These are phyloP conservation scores for Ateles fusciceps DNA, from an alignment of 2,797 vertebrate species.

Conservation along the genomic window DNA sequence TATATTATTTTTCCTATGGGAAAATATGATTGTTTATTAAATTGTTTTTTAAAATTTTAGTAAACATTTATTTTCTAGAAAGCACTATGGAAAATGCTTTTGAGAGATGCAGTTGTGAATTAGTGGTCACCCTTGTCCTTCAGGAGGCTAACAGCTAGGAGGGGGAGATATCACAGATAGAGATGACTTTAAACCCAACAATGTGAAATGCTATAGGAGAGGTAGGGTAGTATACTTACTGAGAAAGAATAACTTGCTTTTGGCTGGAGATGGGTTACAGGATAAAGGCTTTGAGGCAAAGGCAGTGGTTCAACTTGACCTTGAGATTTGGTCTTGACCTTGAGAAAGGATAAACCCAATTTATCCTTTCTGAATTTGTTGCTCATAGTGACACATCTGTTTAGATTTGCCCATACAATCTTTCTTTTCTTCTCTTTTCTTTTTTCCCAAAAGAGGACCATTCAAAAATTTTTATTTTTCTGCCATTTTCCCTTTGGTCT, in stretches of 20 bases:
- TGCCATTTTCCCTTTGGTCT: neutral
- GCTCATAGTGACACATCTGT: neutral
- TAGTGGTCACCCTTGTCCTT: neutral
- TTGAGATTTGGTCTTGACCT: neutral
- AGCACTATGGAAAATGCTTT: neutral
- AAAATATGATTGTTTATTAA: constrained; percentile 41
- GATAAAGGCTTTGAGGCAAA: neutral
- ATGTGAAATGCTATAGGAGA: neutral
- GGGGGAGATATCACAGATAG: neutral
- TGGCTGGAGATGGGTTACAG: neutral
- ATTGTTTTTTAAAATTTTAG: constrained; percentile 25
- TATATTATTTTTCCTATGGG: constrained; percentile 11
- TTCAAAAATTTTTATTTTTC: neutral
- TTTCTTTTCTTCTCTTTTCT: neutral
- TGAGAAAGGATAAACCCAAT: too few species aligned
- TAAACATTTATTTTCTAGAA: neutral
- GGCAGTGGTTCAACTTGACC: neutral
- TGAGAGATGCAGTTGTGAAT: neutral
- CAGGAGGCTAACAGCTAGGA: neutral
- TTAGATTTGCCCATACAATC: neutral
- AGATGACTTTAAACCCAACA: neutral
- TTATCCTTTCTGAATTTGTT: neutral
- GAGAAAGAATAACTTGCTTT: neutral
- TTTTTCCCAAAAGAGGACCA: neutral
- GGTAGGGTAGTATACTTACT: neutral